phyloP scores from a whole-genome alignment of 2,888 invertebrate species.

The Tinea trinotella region DNA sequence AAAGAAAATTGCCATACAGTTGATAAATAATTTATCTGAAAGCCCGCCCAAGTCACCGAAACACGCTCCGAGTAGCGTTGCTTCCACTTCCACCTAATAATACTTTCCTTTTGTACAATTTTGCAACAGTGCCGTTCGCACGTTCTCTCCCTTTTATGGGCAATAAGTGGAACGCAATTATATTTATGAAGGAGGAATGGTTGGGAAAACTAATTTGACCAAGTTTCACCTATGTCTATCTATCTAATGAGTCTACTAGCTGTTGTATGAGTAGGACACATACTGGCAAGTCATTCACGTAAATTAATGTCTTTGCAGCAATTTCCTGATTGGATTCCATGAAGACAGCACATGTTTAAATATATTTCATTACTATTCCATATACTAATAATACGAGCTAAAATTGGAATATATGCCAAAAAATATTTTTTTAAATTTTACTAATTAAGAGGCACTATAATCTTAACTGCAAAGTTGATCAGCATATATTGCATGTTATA shows the following conservation, averaged over 20 bases:
- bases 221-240: conserved; percentile 44
- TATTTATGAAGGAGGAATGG: conserved; percentile 67
- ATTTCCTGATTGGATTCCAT: conserved; percentile 14
- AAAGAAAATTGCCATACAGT: conserved; percentile 74
- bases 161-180: conserved; percentile 72
- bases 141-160: conserved; percentile 70
- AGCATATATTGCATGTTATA: too few species aligned
- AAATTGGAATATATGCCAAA: too few species aligned
- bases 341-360: conserved; percentile 1
- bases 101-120: conserved; percentile 72
- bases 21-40: conserved; percentile 73
- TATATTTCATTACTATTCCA: too few species aligned
- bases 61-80: conserved; percentile 55
- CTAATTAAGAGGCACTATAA: too few species aligned
- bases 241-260: background rate
- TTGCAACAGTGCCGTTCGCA: conserved; percentile 69
- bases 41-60: conserved; percentile 70
- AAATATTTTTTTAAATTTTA: too few species aligned
- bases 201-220: conserved; percentile 65
- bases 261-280: too few species aligned
- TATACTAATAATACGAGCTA: too few species aligned
- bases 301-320: conserved; percentile 11
- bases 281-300: conserved; percentile 6
- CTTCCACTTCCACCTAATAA: conserved; percentile 62
- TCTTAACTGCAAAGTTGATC: too few species aligned